phyloP scores from a whole-genome alignment of 1,140 invertebrate species.

The Nasonia vitripennis region DNA sequence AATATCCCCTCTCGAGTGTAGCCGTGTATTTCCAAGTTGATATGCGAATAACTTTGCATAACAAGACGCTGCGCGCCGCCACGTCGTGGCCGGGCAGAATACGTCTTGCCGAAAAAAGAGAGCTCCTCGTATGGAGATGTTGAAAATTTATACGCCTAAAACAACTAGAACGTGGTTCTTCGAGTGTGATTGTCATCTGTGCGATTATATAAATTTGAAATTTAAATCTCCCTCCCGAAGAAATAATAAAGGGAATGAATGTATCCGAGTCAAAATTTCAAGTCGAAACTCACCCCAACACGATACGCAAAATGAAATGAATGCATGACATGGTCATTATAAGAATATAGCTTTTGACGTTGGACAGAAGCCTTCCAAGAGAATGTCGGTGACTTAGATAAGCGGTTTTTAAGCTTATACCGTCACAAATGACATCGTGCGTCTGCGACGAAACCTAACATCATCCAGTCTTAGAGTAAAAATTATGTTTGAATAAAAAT shows the following conservation, averaged over 20 bases:
- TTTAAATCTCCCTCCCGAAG: not conserved
- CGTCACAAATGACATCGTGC: not conserved
- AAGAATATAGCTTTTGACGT: not conserved
- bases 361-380: not conserved
- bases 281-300: too few relatives aligned
- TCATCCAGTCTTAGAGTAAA: not conserved
- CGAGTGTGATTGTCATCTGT: not conserved
- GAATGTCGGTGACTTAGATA: not conserved
- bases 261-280: too few relatives aligned
- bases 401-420: slow-evolving; percentile 1
- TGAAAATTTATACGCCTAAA: not conserved
- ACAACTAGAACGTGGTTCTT: not conserved
- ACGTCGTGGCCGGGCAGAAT: too few relatives aligned
- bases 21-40: slow-evolving; percentile 14
- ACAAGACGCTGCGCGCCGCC: not conserved
- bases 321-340: not conserved
- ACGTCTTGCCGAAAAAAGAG: not conserved
- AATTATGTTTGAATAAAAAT: too few relatives aligned
- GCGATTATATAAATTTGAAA: not conserved
- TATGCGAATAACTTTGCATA: slow-evolving; percentile 40
- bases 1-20: not conserved
- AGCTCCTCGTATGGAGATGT: not conserved
- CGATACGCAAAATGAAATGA: not conserved
- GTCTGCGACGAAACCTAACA: not conserved
- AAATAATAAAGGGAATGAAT: not conserved